These are phyloP conservation scores for Conistra vaccinii DNA, from an alignment of 2,888 invertebrate species.

Conservation along the genomic window DNA sequence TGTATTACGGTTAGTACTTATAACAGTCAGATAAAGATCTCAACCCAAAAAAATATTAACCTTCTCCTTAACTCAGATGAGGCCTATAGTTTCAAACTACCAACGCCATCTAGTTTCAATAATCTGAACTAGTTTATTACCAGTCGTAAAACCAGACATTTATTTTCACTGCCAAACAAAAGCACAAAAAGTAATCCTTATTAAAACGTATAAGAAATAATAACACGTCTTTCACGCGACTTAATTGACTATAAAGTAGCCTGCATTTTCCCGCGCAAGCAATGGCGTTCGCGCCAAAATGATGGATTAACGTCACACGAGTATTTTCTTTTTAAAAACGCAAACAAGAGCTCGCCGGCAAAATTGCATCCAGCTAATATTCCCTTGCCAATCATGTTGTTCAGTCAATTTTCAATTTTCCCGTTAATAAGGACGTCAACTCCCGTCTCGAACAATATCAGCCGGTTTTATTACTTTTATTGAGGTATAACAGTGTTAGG, in stretches of 20 bases:
- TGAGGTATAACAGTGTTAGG: slow-evolving; percentile 64
- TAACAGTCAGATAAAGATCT: too few relatives aligned
- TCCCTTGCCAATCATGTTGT: slow-evolving; percentile 89
- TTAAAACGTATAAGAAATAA: slow-evolving; percentile 56
- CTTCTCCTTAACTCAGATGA: neutral
- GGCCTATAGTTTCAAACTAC: slow-evolving; percentile 22
- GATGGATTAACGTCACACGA: slow-evolving; percentile 89
- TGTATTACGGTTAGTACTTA: neutral
- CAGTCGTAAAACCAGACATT: slow-evolving; percentile 10
- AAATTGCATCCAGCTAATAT: slow-evolving; percentile 89
- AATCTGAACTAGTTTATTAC: slow-evolving; percentile 46
- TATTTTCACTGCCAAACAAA: slow-evolving; percentile 19
- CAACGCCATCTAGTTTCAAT: slow-evolving; percentile 64
- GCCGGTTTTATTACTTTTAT: slow-evolving; percentile 71
- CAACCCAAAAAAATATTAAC: neutral
- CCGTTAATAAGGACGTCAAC: slow-evolving; percentile 89
- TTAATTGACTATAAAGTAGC: slow-evolving; percentile 64
- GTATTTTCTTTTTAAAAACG: slow-evolving; percentile 83
- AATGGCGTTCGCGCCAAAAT: slow-evolving; percentile 73
- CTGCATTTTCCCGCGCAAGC: slow-evolving; percentile 68
- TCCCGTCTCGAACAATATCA: slow-evolving; percentile 82
- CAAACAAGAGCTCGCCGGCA: slow-evolving; percentile 80
- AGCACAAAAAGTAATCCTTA: slow-evolving; percentile 40
- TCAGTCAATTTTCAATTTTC: slow-evolving; percentile 90
- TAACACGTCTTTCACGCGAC: slow-evolving; percentile 58